These are phyloP conservation scores for Pogona vitticeps DNA, from an alignment of 2,113 vertebrate genomes.

Conservation along the genomic window DNA sequence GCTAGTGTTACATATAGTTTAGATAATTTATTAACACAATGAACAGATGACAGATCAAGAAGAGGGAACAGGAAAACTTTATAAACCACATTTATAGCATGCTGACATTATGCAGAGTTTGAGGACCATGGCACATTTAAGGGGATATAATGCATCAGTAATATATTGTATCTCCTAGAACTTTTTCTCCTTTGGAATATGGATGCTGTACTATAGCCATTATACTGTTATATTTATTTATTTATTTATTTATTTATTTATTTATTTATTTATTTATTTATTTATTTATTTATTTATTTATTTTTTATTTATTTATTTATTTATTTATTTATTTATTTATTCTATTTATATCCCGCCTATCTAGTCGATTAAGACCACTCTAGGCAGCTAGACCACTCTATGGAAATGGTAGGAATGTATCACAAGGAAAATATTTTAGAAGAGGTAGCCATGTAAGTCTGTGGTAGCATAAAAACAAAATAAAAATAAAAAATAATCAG, in stretches of 20 bases:
- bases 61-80: background rate
- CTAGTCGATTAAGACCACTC: too few relatives aligned
- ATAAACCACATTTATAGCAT: background rate
- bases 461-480: too few relatives aligned
- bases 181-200: background rate
- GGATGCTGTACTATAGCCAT: background rate
- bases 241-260: too few relatives aligned
- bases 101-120: background rate
- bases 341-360: too few relatives aligned
- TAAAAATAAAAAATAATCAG: too few relatives aligned
- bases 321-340: too few relatives aligned
- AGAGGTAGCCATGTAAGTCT: too few relatives aligned
- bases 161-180: background rate
- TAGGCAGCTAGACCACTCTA: too few relatives aligned
- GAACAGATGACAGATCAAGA: background rate
- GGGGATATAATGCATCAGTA: background rate
- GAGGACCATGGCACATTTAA: background rate
- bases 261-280: too few relatives aligned
- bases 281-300: too few relatives aligned
- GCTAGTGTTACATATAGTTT: fast-evolving
- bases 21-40: background rate
- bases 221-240: too few relatives aligned
- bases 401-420: background rate
- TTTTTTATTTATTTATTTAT: too few relatives aligned
- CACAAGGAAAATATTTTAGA: background rate